Conservation (phyloP, 2,113 vertebrate species). For the Corvus moneduloides region DNA sequence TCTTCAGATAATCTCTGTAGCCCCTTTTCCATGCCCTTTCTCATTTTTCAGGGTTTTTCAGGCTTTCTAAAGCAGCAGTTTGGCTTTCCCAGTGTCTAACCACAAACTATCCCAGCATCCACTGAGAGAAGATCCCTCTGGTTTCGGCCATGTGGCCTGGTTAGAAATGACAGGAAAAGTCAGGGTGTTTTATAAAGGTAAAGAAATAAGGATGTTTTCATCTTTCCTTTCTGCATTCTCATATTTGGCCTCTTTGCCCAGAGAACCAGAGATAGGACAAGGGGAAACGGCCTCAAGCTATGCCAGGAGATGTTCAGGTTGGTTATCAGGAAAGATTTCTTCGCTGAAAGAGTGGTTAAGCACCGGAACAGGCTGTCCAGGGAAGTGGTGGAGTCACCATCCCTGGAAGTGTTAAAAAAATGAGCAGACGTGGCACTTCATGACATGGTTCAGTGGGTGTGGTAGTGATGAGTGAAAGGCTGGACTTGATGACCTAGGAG, state of each 20-base stretch:
- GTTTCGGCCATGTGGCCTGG: neutral
- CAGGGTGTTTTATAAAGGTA: neutral
- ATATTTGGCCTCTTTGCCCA: neutral
- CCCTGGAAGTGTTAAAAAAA: neutral
- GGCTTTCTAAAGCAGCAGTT: neutral
- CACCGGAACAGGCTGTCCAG: neutral
- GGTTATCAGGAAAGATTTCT: neutral
- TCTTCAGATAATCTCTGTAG: neutral
- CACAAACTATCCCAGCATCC: neutral
- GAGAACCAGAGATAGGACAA: neutral
- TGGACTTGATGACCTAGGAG: neutral
- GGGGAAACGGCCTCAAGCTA: accelerated
- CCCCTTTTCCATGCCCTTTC: neutral
- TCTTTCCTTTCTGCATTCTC: neutral
- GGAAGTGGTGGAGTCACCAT: neutral
- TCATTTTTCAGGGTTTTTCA: neutral
- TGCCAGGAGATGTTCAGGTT: neutral
- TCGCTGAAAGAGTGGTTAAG: neutral
- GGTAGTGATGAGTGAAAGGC: neutral
- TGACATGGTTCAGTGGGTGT: neutral
- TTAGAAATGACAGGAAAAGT: neutral
- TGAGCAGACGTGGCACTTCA: accelerated
- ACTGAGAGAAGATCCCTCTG: neutral
- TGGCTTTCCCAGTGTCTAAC: neutral
- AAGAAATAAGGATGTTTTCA: neutral